Base-by-base conservation (phyloP, 2,888 invertebrate genomes). In the Lysandra coridon region DNA sequence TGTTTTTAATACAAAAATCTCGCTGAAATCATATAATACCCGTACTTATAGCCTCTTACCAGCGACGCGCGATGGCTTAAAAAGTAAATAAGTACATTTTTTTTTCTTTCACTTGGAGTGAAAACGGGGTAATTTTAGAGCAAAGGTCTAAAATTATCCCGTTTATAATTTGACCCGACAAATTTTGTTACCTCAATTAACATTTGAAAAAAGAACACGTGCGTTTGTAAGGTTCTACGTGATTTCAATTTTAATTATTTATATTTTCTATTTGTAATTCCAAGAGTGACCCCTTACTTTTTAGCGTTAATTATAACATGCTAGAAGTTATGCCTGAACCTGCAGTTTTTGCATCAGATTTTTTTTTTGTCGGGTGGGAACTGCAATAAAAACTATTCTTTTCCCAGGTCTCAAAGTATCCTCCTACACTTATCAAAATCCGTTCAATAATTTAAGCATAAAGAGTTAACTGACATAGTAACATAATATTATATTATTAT, bases 151-250 rank as follows among this genome's bases (percentile, higher is more conserved):
- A 69, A 69, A 69, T 69, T 69, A 69, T 5, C 69, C 33, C 69
- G 14, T 69, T 69, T 5, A 69, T 69, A 69, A 37, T 69, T 69
- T 69, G 14, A 69, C 5, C 33, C 64, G 30, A 30, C 64, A 64
- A 64, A 64, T 14, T 23, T 69, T 37, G 69, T 69, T 69, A 69
- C 69, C 69, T 37, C 69, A 69, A 69, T 69, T 69, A 69, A 69
- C 33, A 69, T 69, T 69, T 37, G 4, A 69, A 69, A 69, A 64
- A 69, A 69, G 33, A 37, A 69, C 69, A 33, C 33, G 69, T 69
- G 69, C 69, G 69, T 69, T 69, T 69, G 4, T 69, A 69, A 37
- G 12, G 33, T 14, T 69, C 69, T 69, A 69, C 33, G 69, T 37
- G 69, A 69, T 37, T 69, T 17, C 3, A 69, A 69, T 69, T 33